Evolutionary conservation across 2,113 vertebrate species (phyloP).

Genomic region (Albula glossodonta): DNA sequence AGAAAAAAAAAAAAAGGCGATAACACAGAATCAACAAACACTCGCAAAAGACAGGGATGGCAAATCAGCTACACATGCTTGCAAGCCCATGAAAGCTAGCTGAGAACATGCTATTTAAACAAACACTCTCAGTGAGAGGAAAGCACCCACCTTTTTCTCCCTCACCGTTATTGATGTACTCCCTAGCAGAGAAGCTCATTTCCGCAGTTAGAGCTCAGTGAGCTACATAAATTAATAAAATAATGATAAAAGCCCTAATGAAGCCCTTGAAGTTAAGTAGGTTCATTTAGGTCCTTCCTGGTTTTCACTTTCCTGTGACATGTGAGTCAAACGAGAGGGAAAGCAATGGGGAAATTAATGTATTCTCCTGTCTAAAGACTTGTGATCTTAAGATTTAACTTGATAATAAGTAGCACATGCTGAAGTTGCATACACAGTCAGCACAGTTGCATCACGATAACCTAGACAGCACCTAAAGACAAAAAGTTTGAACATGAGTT

Average conservation of each 20-base stretch:
- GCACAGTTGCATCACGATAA: conserved; percentile 34
- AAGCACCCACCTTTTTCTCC: conserved; percentile 54
- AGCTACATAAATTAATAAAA: conserved; percentile 43
- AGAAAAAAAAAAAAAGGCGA: conserved; percentile 61
- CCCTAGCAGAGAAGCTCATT: conserved; percentile 42
- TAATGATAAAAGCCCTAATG: conserved; percentile 38
- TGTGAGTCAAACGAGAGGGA: conserved; percentile 21
- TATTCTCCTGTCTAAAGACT: conserved; percentile 37
- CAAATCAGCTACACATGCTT: conserved; percentile 48
- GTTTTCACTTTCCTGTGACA: conserved; percentile 26
- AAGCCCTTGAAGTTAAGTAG: conserved; percentile 29
- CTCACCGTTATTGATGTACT: conserved; percentile 59
- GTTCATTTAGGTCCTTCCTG: conserved; percentile 47
- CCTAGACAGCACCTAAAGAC: conserved; percentile 3
- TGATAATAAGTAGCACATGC: conserved; percentile 26
- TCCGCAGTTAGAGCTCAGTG: conserved; percentile 38
- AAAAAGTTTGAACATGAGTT: background rate
- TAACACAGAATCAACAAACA: conserved; percentile 67
- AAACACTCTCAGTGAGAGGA: conserved; percentile 47
- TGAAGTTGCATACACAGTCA: conserved; percentile 24
- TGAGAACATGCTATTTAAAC: conserved; percentile 59
- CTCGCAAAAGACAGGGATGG: conserved; percentile 46
- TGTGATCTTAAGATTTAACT: conserved; percentile 40
- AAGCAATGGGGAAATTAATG: conserved; percentile 43
- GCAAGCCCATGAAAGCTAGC: conserved; percentile 56